A percentile compares a stretch with the other conserved stretches of the same genome.
Evolutionary conservation across 2,797 vertebrate genomes (phyloP).

Genomic region (Phylloscopus collybita): DNA sequence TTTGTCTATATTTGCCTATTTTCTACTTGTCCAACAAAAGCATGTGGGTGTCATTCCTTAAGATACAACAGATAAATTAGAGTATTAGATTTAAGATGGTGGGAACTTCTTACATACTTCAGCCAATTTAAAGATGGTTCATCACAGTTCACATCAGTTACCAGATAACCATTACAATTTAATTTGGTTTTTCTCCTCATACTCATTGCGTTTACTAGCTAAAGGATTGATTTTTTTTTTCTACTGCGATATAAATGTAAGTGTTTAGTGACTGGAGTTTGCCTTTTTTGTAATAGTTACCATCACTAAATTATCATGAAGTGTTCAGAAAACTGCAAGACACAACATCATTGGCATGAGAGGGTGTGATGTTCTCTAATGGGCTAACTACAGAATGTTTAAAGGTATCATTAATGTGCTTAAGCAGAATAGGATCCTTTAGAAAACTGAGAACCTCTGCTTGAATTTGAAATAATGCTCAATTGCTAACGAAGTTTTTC

Average conservation of each 20-base stretch:
- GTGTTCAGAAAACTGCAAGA: constrained; percentile 3
- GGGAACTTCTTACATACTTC: background rate
- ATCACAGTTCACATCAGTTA: background rate
- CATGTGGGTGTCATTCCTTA: background rate
- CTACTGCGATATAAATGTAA: background rate
- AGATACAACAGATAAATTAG: background rate
- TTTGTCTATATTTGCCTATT: background rate
- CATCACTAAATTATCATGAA: background rate
- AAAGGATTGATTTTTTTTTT: background rate
- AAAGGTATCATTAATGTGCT: background rate
- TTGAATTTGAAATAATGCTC: background rate
- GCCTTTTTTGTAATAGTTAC: background rate
- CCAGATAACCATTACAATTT: background rate
- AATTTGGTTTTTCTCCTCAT: background rate
- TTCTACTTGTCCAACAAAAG: background rate
- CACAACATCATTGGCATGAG: background rate
- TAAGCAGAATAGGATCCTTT: background rate
- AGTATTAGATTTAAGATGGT: background rate
- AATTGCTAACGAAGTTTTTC: background rate
- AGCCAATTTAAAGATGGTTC: background rate
- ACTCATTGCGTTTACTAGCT: background rate
- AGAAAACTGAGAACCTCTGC: background rate
- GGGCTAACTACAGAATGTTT: background rate
- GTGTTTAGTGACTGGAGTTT: background rate
- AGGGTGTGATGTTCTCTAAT: background rate